Evolutionary conservation across 2,888 invertebrate genomes (phyloP).

Genomic region (Antitype chi): DNA sequence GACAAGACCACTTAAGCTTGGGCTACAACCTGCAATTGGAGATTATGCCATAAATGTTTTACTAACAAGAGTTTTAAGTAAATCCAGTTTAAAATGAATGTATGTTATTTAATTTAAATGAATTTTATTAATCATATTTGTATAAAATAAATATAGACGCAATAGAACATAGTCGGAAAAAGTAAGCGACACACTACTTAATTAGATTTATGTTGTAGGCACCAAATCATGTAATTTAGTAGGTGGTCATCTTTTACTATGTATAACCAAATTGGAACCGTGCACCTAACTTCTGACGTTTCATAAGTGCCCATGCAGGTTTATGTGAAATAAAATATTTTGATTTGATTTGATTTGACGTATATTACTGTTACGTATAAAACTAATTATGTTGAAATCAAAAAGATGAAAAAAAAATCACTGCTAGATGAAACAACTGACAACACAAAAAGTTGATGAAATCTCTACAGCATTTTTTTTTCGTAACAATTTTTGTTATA

Average conservation of each 20-base stretch:
- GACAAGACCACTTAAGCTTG: too few relatives aligned
- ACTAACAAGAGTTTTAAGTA: not conserved
- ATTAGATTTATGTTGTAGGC: constrained; percentile 22
- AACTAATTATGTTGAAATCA: not conserved
- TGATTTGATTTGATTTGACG: too few relatives aligned
- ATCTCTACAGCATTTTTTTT: too few relatives aligned
- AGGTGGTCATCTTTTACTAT: not conserved
- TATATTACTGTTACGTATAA: not conserved
- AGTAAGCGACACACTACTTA: not conserved
- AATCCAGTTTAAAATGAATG: not conserved
- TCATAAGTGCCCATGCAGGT: too few relatives aligned
- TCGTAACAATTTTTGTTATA: not conserved
- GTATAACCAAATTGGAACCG: too few relatives aligned
- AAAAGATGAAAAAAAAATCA: not conserved
- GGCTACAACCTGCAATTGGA: too few relatives aligned
- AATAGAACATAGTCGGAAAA: not conserved
- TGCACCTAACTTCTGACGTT: too few relatives aligned
- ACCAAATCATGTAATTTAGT: constrained; percentile 27
- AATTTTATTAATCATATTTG: not conserved
- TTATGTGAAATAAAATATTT: too few relatives aligned
- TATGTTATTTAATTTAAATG: not conserved
- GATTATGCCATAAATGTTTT: not conserved
- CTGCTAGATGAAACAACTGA: too few relatives aligned
- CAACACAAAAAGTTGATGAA: not conserved
- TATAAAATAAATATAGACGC: not conserved